Base-by-base conservation (phyloP, 2,113 vertebrate genomes). In the Stigmatopora nigra region DNA sequence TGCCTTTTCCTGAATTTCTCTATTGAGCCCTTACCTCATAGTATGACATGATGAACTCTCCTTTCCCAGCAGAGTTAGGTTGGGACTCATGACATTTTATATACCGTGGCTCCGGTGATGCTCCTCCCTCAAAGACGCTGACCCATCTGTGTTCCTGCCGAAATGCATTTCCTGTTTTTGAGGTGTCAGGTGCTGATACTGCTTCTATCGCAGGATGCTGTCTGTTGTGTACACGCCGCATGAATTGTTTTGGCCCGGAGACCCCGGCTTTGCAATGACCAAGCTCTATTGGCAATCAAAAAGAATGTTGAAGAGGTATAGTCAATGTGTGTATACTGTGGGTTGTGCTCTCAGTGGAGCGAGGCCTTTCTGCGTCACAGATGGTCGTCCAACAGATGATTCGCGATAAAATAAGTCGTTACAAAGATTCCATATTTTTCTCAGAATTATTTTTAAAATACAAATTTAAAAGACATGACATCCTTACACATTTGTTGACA, bases 131-230 rank as follows among this genome's bases (percentile, higher is more conserved):
- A 17, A 56, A 69, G 20, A 41, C 53, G 41, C 69, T 49, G 10
- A 64, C 72, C 73, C 88, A 88, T 86, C 84, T 87, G 86, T 61
- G 76, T 31, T 65, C 69, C 79, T 70, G 81, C 76, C 78, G 72
- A 81, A 81, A 86, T 3, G 12, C 70, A 77, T 82, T 90, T 91
- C 88, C 88, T 90, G 89, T 91, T 91, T 90, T 86, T 72, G 76
- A 87, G 86, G 88, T 75, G 83, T 81, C 83, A 85, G 84, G 75
- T 86, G 84, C 63, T 79, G 78, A 80, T 83, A 76, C 64, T 69
- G 71, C 25, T 76, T 87, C 84, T 86, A 82, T 83, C 80, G 77
- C 84, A 88, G 88, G 87, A 87, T 84, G 59, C 81, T 5, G 49
- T 8, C 44, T 16, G 69, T 61, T 71, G 76, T 72, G 64, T 53